phyloP scores from a whole-genome alignment of 2,113 vertebrate species.

The Sterna hirundo region DNA sequence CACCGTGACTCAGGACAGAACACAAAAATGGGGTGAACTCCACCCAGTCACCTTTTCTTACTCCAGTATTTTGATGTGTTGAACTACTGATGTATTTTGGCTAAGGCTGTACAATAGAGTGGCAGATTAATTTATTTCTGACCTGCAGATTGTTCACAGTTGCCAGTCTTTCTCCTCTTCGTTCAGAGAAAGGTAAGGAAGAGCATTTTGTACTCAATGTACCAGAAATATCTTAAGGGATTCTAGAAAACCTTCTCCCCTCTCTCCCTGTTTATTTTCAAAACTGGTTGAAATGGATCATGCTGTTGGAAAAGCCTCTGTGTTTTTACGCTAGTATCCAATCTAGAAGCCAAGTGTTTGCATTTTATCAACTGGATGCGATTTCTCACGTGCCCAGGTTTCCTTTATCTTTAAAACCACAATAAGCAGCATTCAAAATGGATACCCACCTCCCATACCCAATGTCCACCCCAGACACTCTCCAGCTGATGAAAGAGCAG shows the following conservation, averaged over 20 bases:
- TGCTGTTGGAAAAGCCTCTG: neutral
- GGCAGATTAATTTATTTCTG: neutral
- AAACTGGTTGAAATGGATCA: neutral
- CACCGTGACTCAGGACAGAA: neutral
- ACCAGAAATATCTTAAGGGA: neutral
- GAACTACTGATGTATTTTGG: neutral
- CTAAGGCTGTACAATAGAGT: neutral
- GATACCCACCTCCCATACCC: neutral
- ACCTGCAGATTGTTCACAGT: conserved; percentile 30
- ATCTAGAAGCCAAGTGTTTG: neutral
- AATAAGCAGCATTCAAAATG: neutral
- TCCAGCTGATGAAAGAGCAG: neutral
- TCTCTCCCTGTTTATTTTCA: neutral
- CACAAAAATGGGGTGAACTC: neutral
- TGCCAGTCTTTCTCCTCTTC: neutral
- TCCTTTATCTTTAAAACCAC: neutral
- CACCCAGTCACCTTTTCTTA: neutral
- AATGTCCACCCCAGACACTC: neutral
- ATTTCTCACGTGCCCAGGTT: neutral
- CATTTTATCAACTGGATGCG: neutral
- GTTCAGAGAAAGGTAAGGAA: neutral
- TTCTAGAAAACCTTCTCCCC: neutral
- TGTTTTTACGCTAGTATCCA: neutral
- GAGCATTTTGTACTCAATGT: neutral
- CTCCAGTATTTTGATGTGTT: neutral